Percentiles rank a stretch among this genome's conserved stretches.
Evolutionary conservation across 2,888 invertebrate genomes (phyloP).

Genomic region (Athalia rosae): DNA sequence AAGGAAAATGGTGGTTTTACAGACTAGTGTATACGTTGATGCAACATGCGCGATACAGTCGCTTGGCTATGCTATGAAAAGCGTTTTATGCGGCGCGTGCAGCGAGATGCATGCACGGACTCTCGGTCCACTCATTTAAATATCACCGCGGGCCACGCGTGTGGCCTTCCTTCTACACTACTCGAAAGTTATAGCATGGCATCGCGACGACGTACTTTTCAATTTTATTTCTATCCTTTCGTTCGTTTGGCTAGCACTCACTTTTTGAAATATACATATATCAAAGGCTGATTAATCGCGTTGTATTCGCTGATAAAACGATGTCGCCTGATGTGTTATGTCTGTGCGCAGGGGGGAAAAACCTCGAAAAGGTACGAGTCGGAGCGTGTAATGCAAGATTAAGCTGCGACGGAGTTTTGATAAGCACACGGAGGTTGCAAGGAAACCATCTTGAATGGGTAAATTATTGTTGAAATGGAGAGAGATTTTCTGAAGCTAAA

Average conservation of each 20-base stretch:
- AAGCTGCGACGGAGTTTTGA: neutral
- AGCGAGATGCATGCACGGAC: conserved; percentile 53
- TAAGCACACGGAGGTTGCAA: neutral
- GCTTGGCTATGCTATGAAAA: neutral
- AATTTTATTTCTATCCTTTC: conserved; percentile 3
- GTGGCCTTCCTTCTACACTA: conserved; percentile 48
- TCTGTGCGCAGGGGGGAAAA: conserved; percentile 9
- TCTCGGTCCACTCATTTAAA: conserved; percentile 62
- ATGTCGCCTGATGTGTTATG: conserved; percentile 16
- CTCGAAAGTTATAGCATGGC: no score
- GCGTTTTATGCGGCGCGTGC: conserved; percentile 9
- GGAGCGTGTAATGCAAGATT: conserved; percentile 27
- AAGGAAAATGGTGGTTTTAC: neutral
- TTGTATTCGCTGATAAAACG: conserved; percentile 37
- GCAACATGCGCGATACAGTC: neutral
- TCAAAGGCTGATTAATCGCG: conserved; percentile 32
- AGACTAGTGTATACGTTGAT: neutral
- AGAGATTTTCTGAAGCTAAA: neutral
- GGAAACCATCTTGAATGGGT: neutral
- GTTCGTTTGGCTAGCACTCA: neutral
- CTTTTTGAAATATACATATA: neutral
- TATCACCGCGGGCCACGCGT: conserved; percentile 60
- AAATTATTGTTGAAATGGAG: neutral
- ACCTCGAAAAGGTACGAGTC: conserved; percentile 17
- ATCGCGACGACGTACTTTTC: conserved; percentile 18